Conservation (phyloP, 2,797 vertebrate genomes). For the Delichon dasypus region DNA sequence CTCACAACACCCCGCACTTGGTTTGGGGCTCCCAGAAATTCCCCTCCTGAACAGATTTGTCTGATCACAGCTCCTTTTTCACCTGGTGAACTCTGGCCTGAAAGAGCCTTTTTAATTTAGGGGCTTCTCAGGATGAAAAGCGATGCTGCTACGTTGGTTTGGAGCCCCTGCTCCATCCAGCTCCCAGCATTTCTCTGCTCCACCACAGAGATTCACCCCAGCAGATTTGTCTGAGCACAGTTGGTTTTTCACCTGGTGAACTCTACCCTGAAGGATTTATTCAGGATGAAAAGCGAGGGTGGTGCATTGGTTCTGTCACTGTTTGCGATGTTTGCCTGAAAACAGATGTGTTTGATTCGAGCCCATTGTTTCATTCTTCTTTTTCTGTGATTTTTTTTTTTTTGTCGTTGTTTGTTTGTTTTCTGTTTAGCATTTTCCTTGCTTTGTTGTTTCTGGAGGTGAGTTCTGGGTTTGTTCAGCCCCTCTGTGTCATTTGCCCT, state of each 20-base stretch:
- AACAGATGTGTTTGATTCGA: not conserved
- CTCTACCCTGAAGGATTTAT: not conserved
- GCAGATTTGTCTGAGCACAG: not conserved
- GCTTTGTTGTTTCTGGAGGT: conserved; percentile 55
- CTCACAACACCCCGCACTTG: not conserved
- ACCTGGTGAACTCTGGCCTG: conserved; percentile 37
- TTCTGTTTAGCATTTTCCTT: conserved; percentile 41
- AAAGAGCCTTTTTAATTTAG: not conserved
- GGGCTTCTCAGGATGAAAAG: not conserved
- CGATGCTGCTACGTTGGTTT: fast-evolving
- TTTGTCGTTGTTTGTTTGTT: not conserved
- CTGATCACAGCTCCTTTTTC: not conserved
- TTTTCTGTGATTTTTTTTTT: not conserved
- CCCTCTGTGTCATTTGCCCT: not conserved
- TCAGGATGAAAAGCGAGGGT: not conserved
- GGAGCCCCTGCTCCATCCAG: not conserved
- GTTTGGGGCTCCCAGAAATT: not conserved
- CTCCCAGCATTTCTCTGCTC: not conserved
- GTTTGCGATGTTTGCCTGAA: not conserved
- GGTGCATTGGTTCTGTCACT: not conserved
- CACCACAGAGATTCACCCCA: fast-evolving
- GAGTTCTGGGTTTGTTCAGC: conserved; percentile 23
- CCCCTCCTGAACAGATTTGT: not conserved
- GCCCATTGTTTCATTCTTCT: not conserved
- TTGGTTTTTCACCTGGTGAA: conserved; percentile 39